Conservation (phyloP, 35 echinoderm and acorn worm genomes). For the Anneissia japonica region DNA sequence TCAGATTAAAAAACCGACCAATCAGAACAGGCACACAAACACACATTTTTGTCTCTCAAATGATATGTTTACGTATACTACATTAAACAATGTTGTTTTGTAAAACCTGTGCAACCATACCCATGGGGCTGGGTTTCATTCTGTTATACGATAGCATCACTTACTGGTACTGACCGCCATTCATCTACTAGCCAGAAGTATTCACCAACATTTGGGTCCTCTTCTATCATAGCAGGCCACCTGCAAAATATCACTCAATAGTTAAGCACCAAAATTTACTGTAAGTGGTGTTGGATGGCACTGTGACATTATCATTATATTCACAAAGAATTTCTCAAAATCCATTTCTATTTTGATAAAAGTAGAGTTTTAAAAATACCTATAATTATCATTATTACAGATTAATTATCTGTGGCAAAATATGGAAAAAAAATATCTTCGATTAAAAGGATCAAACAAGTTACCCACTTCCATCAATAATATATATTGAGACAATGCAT, state of each 20-base stretch:
- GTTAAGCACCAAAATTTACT: no score
- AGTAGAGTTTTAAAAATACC: no score
- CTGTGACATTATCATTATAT: no score
- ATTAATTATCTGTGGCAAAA: no score
- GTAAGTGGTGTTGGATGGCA: no score
- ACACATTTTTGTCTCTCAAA: not conserved
- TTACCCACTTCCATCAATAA: no score
- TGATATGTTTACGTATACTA: not conserved
- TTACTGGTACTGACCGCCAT: slow-evolving; percentile 24
- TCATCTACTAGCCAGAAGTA: slow-evolving; percentile 31
- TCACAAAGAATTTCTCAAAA: no score
- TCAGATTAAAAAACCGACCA: not conserved
- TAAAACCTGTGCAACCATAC: not conserved
- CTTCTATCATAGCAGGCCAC: slow-evolving; percentile 97
- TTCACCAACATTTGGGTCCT: slow-evolving; percentile 69
- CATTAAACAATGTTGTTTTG: not conserved
- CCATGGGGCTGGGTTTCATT: not conserved
- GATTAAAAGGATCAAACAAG: no score
- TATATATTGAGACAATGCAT: no score
- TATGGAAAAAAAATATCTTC: no score
- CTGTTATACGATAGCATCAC: not conserved
- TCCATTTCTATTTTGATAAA: no score
- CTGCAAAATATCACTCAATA: slow-evolving; percentile 18
- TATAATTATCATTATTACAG: no score
- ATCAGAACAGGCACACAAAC: not conserved